Evolutionary conservation across 2,888 invertebrate genomes (phyloP).

Genomic region (Phortica okadai): DNA sequence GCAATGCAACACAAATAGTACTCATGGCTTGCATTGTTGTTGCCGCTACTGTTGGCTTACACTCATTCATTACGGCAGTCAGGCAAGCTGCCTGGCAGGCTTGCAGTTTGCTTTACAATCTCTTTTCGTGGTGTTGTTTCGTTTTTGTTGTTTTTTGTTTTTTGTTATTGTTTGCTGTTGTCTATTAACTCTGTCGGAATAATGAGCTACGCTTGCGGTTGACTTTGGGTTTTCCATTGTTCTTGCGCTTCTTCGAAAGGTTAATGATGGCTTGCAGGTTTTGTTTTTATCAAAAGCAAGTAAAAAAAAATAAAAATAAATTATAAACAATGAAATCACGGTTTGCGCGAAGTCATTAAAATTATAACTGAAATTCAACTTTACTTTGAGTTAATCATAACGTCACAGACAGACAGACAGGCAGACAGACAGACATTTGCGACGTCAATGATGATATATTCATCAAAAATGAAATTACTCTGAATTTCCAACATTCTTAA

Average conservation of each 20-base stretch:
- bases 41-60: neutral
- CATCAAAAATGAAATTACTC: neutral
- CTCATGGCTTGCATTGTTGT: neutral
- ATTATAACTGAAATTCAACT: neutral
- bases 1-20: constrained; percentile 43
- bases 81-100: neutral
- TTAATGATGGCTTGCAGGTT: constrained; percentile 24
- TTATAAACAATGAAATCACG: neutral
- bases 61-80: neutral
- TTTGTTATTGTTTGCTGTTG: neutral
- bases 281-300: neutral
- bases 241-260: constrained; percentile 12
- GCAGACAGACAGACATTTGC: neutral
- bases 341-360: neutral
- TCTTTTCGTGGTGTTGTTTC: neutral
- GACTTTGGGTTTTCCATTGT: constrained; percentile 8
- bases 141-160: neutral
- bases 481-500: too few relatives aligned
- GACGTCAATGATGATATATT: neutral
- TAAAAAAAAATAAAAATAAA: too few relatives aligned
- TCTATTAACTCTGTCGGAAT: constrained; percentile 7
- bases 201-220: constrained; percentile 18
- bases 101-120: neutral
- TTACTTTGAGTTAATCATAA: neutral
- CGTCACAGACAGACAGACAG: neutral